Conservation (phyloP, 2,888 invertebrate genomes). For the Acrobasis repandana region DNA sequence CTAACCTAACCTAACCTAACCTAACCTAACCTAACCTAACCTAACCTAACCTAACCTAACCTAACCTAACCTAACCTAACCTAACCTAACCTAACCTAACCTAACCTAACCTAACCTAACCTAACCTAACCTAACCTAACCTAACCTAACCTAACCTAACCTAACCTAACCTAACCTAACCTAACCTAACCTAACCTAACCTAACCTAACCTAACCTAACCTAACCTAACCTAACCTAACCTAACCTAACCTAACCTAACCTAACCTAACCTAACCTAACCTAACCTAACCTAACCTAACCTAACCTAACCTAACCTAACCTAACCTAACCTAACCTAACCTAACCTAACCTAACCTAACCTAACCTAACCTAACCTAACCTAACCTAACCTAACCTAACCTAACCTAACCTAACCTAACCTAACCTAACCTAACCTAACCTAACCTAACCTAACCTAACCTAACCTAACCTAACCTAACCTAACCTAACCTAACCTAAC, state of each 20-base stretch:
- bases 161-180: constrained; percentile 34
- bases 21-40: constrained; percentile 27
- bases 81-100: constrained; percentile 32
- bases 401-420: constrained; percentile 31
- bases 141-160: constrained; percentile 32
- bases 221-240: constrained; percentile 31
- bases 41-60: constrained; percentile 33
- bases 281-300: constrained; percentile 32
- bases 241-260: constrained; percentile 25
- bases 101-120: constrained; percentile 31
- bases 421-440: constrained; percentile 30
- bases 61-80: constrained; percentile 34
- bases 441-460: constrained; percentile 13
- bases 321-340: constrained; percentile 32
- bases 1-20: constrained; percentile 31
- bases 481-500: constrained; percentile 32
- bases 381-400: constrained; percentile 33
- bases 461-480: constrained; percentile 13
- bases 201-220: constrained; percentile 31
- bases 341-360: constrained; percentile 30
- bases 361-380: constrained; percentile 33
- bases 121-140: constrained; percentile 31
- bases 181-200: constrained; percentile 31
- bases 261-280: constrained; percentile 31
- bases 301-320: constrained; percentile 31